Evolutionary conservation across 1,140 invertebrate genomes (phyloP), one percentile per base, ranked within the genome.

Genomic region (Orius insidiosus): DNA sequence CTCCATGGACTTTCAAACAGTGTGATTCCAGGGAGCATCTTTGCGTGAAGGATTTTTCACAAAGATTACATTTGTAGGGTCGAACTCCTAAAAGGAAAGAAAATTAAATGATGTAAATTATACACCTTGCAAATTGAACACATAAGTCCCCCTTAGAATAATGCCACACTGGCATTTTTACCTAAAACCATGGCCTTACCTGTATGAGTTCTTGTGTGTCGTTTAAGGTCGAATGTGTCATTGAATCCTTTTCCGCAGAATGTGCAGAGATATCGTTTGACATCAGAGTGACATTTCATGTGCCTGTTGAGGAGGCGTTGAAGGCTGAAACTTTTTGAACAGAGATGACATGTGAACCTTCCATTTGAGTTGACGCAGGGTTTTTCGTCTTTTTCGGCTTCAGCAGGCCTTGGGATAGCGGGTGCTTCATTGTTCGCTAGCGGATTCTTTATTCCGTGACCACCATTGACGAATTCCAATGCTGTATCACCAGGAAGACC

Each of bases 181-280:
- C n/a, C n/a, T n/a, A n/a, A n/a, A n/a, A n/a, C n/a, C n/a, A n/a
- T n/a, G n/a, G n/a, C n/a, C 24, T 24, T 64, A 85, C 81, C 95
- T 51, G 95, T 99, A 63, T 99, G 96, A 47, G 95, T 99, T 61
- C 96, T 73, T n/a, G n/a, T 99, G 64, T 99, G 96, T 55, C 96
- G 70, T 63, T 99, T 99, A 50, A 99, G 69, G 64, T 99, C 95
- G 62, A 99, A 99, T 0, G 94, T 98, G 60, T 99, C 96, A 58
- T 99, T 99, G 70, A 99, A 99, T 30, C 96, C 95, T 67, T 99
- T 99, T 30, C 93, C 93, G 56, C 96, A 99, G 66, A 98, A 98
- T 1, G 93, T 94, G 67, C 96, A 99, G 7, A 98, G 71, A 63
- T 98, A 99, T 52, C 95, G 73, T 64, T 99, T 99, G 31, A 97